phyloP scores from a whole-genome alignment of 2,113 vertebrate genomes.

The Cyphomyrus plagiostoma region DNA sequence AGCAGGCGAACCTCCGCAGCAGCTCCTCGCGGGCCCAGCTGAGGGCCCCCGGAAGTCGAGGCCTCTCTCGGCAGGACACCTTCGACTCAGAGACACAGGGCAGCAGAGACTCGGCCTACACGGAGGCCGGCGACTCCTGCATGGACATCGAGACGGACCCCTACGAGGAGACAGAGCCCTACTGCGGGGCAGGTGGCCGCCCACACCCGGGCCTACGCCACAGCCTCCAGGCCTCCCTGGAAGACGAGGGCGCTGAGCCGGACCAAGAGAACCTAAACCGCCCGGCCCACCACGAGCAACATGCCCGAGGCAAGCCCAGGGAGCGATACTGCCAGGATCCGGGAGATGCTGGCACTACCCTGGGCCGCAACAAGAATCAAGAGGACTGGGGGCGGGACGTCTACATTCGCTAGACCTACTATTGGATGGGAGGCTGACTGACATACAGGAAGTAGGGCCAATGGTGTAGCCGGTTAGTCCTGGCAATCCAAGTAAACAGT shows the following conservation, averaged over 20 bases:
- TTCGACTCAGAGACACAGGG: slow-evolving; percentile 85
- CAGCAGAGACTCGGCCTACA: slow-evolving; percentile 87
- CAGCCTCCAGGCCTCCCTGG: slow-evolving; percentile 73
- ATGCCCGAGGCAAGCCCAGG: slow-evolving; percentile 73
- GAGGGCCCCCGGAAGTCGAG: slow-evolving; percentile 53
- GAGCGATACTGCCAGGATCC: slow-evolving; percentile 72
- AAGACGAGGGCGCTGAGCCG: slow-evolving; percentile 72
- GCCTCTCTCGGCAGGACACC: slow-evolving; percentile 84
- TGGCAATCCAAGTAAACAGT: background rate
- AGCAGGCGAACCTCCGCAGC: slow-evolving; percentile 53
- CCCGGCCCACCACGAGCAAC: slow-evolving; percentile 52
- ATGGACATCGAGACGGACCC: slow-evolving; percentile 91
- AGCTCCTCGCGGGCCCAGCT: slow-evolving; percentile 54
- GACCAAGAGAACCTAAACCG: slow-evolving; percentile 78
- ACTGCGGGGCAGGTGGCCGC: slow-evolving; percentile 49
- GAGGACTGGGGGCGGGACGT: slow-evolving; percentile 85
- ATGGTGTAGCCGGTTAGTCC: background rate
- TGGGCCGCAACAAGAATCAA: slow-evolving; percentile 69
- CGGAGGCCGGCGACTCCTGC: slow-evolving; percentile 80
- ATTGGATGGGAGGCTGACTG: slow-evolving; percentile 24
- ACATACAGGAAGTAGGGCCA: slow-evolving; percentile 26
- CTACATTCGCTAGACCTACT: slow-evolving; percentile 74
- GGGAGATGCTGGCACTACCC: slow-evolving; percentile 58
- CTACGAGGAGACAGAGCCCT: slow-evolving; percentile 78
- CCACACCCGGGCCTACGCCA: slow-evolving; percentile 61